Evolutionary conservation across 2,113 vertebrate species (phyloP).

Genomic region (Gobiocypris rarus): DNA sequence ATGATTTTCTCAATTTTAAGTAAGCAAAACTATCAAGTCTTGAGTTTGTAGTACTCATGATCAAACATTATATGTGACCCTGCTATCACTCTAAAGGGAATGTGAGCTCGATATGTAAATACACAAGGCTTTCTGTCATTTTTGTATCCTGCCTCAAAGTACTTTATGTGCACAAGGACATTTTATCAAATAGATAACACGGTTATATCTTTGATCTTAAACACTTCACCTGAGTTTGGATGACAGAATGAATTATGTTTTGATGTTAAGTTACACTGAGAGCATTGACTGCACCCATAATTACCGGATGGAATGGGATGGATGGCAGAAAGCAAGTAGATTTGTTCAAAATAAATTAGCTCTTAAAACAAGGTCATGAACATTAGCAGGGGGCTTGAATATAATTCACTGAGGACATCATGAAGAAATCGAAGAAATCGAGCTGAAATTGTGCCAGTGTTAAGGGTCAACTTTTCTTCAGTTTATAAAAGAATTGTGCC

Average conservation of each 20-base stretch:
- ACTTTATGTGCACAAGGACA: background rate
- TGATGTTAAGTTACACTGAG: background rate
- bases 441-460: background rate
- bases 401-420: background rate
- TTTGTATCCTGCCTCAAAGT: background rate
- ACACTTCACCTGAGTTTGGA: background rate
- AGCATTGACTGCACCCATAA: background rate
- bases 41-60: no score
- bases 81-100: background rate
- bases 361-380: constrained; percentile 1
- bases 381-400: background rate
- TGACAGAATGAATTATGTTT: constrained; percentile 1
- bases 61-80: no score
- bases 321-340: background rate
- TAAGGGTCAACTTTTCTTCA: background rate
- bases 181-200: background rate
- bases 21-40: no score
- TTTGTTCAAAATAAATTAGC: constrained; percentile 7
- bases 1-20: no score
- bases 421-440: background rate
- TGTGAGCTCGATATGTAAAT: background rate
- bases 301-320: background rate
- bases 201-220: background rate
- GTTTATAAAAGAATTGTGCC: background rate
- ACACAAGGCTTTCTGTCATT: background rate